These are phyloP conservation scores for Equus przewalskii DNA, from an alignment of 2,113 vertebrate species.

Conservation along the genomic window DNA sequence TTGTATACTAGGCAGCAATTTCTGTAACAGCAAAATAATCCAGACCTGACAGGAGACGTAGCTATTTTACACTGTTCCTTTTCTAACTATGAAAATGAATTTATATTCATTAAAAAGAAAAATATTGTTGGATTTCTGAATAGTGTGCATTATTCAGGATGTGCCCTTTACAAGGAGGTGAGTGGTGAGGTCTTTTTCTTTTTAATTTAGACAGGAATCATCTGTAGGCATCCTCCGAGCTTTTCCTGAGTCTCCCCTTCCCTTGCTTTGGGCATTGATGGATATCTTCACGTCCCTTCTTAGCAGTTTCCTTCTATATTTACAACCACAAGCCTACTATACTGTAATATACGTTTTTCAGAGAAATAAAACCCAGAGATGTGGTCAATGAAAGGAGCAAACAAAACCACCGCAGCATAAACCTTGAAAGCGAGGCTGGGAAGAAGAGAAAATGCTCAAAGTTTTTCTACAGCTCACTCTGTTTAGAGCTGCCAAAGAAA, in stretches of 20 bases:
- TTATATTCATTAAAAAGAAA: background rate
- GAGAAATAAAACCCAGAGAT: conserved; percentile 54
- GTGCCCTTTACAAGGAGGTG: background rate
- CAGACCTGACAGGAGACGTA: background rate
- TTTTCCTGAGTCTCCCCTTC: background rate
- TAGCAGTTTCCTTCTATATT: background rate
- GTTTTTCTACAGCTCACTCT: conserved; percentile 77
- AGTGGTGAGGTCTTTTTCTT: background rate
- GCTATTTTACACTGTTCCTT: background rate
- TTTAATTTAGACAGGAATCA: background rate
- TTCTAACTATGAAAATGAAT: conserved; percentile 12
- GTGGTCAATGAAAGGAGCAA: background rate
- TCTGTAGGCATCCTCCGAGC: background rate
- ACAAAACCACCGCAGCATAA: background rate
- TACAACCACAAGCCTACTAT: background rate
- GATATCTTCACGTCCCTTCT: background rate
- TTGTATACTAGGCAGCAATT: background rate
- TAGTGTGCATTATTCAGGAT: background rate
- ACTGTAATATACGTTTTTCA: background rate
- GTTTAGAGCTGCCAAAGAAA: conserved; percentile 77
- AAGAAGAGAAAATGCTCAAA: conserved; percentile 63
- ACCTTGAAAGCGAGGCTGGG: conserved; percentile 6
- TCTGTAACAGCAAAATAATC: background rate
- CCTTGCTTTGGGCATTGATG: background rate
- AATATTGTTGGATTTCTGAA: background rate